Base-by-base conservation (phyloP, 2,797 vertebrate species). In the Alcedo quadribrachys region DNA sequence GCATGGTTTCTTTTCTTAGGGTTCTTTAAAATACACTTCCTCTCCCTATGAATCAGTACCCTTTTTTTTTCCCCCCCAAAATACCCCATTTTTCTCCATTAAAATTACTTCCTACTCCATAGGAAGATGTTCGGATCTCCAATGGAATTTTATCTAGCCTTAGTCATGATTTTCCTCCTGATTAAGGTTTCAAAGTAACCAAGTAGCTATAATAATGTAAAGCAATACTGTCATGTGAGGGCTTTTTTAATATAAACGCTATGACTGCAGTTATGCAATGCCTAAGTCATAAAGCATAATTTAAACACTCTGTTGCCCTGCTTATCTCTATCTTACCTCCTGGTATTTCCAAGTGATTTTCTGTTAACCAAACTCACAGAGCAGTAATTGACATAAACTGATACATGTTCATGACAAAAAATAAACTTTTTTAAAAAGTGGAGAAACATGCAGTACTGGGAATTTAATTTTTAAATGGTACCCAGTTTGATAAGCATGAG, bases 321-420 rank as follows among this genome's bases (percentile, higher is more conserved):
- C 65, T 91, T 74, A 73, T 58, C 74, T 58, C 37, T 45, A 19
- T 13, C 14, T 2, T 28, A 82, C 21, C 76, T 70, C 79, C 55
- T 37, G 60, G 24, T 12, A 40, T 82, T 93, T 94, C n/a, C 30
- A 75, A 77, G 45, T 84, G 45, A 71, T 54, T 68, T 74, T 53
- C 51, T 50, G 55, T 74, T 89, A 91, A 33, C 16, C 65, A 74
- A 57, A 70, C 71, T 91, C 80, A 86, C 85, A 85, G 51, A 84
- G 65, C 69, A 86, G 77, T 89, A 88, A 91, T 45, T 81, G 79
- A 35, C 55, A 81, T 88, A 48, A 89, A 46, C 57, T 9, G 2
- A 83, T 37, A 48, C 18, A n/a, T 4, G 22, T 28, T 61, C 55
- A 46, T 1, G 8, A 79, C 43, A 78, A 14, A 58, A 46, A 43